These are phyloP conservation scores for Carcharodon carcharias DNA, from an alignment of 2,797 vertebrate genomes.

Conservation along the genomic window DNA sequence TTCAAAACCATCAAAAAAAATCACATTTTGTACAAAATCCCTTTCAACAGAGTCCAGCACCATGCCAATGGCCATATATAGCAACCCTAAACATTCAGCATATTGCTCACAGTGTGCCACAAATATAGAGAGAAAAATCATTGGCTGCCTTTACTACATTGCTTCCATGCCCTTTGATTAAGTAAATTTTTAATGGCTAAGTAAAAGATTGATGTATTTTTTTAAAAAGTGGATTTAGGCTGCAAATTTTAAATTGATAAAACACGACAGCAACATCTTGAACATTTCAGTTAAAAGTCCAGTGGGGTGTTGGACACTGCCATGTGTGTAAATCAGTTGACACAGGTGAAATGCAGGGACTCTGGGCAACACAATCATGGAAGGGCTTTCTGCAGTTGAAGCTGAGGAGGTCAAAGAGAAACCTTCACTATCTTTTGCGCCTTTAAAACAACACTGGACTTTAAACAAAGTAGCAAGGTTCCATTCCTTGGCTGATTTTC, in stretches of 20 bases:
- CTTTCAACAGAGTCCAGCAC: conserved; percentile 28
- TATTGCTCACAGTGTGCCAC: background rate
- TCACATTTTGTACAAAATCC: background rate
- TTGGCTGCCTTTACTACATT: background rate
- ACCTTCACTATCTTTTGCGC: background rate
- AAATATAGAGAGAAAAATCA: conserved; percentile 17
- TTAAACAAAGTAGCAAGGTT: background rate
- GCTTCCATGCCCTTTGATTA: background rate
- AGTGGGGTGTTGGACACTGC: no score
- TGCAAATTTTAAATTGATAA: conserved; percentile 1
- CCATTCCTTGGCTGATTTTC: background rate
- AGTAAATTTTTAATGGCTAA: background rate
- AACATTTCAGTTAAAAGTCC: background rate
- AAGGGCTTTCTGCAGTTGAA: background rate
- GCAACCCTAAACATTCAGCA: background rate
- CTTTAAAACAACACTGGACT: background rate
- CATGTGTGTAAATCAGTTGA: background rate
- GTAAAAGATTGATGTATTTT: conserved; percentile 14
- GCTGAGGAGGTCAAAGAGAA: background rate
- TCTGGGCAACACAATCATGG: background rate
- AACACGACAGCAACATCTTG: background rate
- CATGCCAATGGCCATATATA: background rate
- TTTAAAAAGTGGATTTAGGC: background rate
- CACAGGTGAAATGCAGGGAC: no score
- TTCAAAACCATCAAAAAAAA: conserved; percentile 31